Percentiles rank a stretch among this genome's conserved stretches.
Evolutionary conservation across 1,140 invertebrate genomes (phyloP).

Genomic region (Microplitis demolitor): DNA sequence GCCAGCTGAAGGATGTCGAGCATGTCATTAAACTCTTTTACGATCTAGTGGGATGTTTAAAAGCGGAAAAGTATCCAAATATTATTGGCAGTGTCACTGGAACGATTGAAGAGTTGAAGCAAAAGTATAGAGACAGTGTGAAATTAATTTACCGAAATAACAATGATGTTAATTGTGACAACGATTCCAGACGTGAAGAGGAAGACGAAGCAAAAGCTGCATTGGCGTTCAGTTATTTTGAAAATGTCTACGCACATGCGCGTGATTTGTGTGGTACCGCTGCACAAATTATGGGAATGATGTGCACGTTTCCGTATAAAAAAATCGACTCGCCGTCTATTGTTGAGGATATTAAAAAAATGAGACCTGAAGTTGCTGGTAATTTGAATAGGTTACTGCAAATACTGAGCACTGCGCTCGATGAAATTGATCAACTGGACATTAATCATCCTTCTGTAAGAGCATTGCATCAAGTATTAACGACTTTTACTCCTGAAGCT

Average conservation of each 20-base stretch:
- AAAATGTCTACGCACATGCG: conserved; percentile 42
- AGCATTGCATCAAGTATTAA: conserved; percentile 39
- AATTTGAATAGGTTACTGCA: conserved; percentile 44
- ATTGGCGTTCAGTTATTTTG: conserved; percentile 42
- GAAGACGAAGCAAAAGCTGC: conserved; percentile 36
- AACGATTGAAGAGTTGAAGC: conserved; percentile 33
- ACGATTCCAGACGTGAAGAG: not conserved
- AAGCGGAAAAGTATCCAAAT: conserved; percentile 37
- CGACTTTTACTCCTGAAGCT: conserved; percentile 36
- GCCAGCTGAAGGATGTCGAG: conserved; percentile 38
- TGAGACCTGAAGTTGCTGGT: conserved; percentile 38
- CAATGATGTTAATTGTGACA: too few relatives aligned
- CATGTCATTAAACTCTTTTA: conserved; percentile 36
- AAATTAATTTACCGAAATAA: not conserved
- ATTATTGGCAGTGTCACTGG: conserved; percentile 23
- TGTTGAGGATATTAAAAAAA: conserved; percentile 27
- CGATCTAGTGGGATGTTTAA: conserved; percentile 43
- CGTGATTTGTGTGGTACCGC: conserved; percentile 47
- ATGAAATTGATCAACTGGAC: conserved; percentile 30
- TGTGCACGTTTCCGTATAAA: conserved; percentile 36
- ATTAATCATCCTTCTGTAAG: conserved; percentile 36
- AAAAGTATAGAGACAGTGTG: conserved; percentile 10
- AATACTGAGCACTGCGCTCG: conserved; percentile 40
- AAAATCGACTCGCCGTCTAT: conserved; percentile 25
- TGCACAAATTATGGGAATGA: conserved; percentile 33